Conservation (phyloP, 2,888 invertebrate species). For the Epinotia nisella region DNA sequence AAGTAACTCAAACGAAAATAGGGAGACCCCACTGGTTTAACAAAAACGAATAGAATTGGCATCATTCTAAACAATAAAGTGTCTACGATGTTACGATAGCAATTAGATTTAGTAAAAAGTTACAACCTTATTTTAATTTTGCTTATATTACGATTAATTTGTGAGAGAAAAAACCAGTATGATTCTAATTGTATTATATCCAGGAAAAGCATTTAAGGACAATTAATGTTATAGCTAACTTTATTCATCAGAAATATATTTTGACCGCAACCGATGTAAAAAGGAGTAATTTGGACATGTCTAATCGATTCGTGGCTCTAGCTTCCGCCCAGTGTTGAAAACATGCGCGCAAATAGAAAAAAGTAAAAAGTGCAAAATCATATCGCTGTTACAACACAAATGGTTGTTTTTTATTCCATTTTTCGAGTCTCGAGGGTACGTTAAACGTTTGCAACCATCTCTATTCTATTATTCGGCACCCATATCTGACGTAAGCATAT, state of each 20-base stretch:
- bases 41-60: conserved; percentile 52
- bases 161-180: not conserved
- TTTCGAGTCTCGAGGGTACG: conserved; percentile 82
- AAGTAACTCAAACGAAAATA: conserved; percentile 76
- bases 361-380: conserved; percentile 82
- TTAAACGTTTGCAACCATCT: conserved; percentile 82
- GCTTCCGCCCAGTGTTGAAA: conserved; percentile 69
- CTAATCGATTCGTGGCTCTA: conserved; percentile 68
- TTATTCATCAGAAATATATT: conserved; percentile 7
- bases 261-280: conserved; percentile 23
- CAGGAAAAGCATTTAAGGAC: too few species aligned
- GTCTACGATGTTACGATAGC: not conserved
- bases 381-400: conserved; percentile 83
- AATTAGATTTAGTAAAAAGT: not conserved
- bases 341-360: conserved; percentile 69
- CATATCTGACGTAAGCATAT: conserved; percentile 80
- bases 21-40: conserved; percentile 58
- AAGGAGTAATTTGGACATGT: conserved; percentile 56
- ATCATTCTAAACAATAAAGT: conserved; percentile 1
- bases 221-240: not conserved
- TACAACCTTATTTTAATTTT: not conserved
- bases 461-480: conserved; percentile 82
- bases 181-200: too few species aligned
- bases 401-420: conserved; percentile 80
- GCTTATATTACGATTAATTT: not conserved